Base-by-base conservation (phyloP, 2,797 vertebrate species). In the Rachycentron canadum region DNA sequence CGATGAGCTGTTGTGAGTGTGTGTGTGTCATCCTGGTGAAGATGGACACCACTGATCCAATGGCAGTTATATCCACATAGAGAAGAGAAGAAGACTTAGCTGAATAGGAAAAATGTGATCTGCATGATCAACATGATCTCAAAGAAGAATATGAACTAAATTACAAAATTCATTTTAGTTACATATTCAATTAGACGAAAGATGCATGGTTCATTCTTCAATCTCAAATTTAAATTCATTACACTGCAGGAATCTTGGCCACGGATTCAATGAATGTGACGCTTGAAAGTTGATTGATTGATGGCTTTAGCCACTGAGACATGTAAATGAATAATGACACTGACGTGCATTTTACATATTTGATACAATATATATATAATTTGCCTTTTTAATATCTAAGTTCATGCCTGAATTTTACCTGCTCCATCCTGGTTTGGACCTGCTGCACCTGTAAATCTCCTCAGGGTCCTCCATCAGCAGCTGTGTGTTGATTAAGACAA, bases 401-500 rank as follows among this genome's bases (percentile, higher is more conserved):
- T 26, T 57, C 23, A 11, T 28, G 72, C 53, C 60, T 71, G 62
- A 17, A 72, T 72, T 81, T 83, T 82, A 91, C 84, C 87, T 84
- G 74, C 78, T 82, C 59, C 43, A 59, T 7, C 9, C 5, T 34
- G 21, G 21, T 25, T 73, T 16, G 16, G 63, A 32, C 69, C 55
- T 30, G 11, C 49, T 67, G 60, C 75, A 21, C 26, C 52, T 19
- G 26, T 30, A 23, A 43, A 23, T 64, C 61, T 79, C 65, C 64
- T n/a, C 8, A 55, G 12, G 52, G 63, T 76, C 70, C 25, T 25
- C 16, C 0, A 63, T 80, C 76, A 83, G 84, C 69, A 81, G 73
- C 90, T 88, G 76, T 67, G 53, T 77, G 76, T 80, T 81, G 86
- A 91, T 88, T 76, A 80, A 86, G 77, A 89, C 71, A 92, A 74